These are phyloP conservation scores for Phylloscopus collybita DNA, from an alignment of 2,797 vertebrate species.

Conservation along the genomic window DNA sequence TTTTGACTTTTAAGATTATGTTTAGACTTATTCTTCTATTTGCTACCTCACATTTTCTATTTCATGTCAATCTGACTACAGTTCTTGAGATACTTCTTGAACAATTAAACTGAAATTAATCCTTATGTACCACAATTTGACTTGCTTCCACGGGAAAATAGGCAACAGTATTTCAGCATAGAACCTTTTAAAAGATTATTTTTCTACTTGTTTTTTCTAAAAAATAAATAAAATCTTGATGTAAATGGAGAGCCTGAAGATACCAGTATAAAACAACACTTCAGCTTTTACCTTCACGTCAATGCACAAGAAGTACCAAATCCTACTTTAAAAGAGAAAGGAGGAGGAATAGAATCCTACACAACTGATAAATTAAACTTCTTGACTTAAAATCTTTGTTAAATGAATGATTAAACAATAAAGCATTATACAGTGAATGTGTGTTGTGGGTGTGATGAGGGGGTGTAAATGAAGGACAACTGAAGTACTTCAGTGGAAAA, in stretches of 20 bases:
- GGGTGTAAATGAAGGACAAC: constrained; percentile 3
- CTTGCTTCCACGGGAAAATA: not conserved
- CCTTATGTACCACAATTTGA: not conserved
- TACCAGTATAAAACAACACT: constrained; percentile 29
- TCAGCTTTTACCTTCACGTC: constrained; percentile 32
- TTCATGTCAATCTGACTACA: not conserved
- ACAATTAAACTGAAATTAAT: not conserved
- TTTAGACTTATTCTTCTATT: not conserved
- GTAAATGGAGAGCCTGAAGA: not conserved
- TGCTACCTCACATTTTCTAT: not conserved
- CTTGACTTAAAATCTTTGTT: constrained; percentile 12
- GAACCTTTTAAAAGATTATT: constrained; percentile 15
- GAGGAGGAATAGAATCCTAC: constrained; percentile 2
- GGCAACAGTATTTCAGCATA: not conserved
- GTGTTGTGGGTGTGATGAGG: not conserved
- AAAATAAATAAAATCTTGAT: not conserved
- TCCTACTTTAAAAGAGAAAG: not conserved
- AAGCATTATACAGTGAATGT: not conserved
- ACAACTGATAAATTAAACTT: constrained; percentile 19
- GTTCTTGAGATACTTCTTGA: not conserved
- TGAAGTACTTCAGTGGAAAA: not conserved
- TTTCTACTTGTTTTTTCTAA: not conserved
- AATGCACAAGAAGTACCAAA: constrained; percentile 7
- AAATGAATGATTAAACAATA: constrained; percentile 32
- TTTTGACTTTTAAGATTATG: not conserved